phyloP scores from a whole-genome alignment of 2,797 vertebrate species.

The Myripristis murdjan region DNA sequence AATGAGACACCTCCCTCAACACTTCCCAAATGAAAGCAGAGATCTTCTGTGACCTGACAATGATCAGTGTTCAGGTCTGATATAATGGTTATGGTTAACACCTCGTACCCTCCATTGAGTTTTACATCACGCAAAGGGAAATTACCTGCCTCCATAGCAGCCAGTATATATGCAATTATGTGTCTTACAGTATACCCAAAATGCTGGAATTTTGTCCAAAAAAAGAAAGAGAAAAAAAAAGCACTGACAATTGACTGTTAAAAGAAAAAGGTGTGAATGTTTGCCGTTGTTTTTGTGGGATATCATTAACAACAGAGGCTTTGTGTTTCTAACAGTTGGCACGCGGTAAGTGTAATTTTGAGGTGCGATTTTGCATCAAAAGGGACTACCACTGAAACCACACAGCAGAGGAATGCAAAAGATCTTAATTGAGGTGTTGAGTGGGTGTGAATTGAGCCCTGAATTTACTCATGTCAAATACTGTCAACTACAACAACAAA shows the following conservation, averaged over 20 bases:
- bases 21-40: conserved; percentile 14
- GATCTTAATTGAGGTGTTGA: not conserved
- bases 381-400: conserved; percentile 6
- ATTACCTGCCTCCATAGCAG: not conserved
- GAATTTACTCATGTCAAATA: not conserved
- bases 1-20: conserved; percentile 7
- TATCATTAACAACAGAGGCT: not conserved
- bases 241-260: conserved; percentile 3
- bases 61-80: not conserved
- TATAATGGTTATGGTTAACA: not conserved
- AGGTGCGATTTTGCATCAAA: conserved; percentile 38
- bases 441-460: conserved; percentile 10
- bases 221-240: too few species aligned
- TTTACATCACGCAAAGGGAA: not conserved
- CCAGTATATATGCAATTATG: too few species aligned
- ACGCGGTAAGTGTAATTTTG: conserved; percentile 30
- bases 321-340: not conserved
- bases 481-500: not conserved
- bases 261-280: conserved; percentile 14
- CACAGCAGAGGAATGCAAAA: conserved; percentile 2
- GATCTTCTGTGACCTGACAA: not conserved
- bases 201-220: too few species aligned
- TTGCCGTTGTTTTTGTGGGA: conserved; percentile 7
- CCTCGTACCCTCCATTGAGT: not conserved
- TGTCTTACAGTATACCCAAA: not conserved